Evolutionary conservation across 2,797 vertebrate species (phyloP).

Genomic region (Argya squamiceps): DNA sequence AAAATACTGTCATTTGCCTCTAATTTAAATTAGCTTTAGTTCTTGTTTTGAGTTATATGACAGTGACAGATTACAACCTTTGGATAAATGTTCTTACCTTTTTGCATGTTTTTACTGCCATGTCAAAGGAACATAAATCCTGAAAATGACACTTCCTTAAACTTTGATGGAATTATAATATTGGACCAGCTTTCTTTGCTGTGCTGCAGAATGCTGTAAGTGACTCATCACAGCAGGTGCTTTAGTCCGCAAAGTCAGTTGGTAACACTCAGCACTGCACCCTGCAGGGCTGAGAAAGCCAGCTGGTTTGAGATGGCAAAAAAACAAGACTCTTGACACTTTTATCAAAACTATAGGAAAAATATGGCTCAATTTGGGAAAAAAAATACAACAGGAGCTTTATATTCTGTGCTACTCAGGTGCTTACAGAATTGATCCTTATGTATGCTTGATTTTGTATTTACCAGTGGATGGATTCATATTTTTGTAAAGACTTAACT

Average conservation of each 20-base stretch:
- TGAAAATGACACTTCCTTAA: slow-evolving; percentile 2
- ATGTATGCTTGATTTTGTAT: neutral
- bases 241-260: neutral
- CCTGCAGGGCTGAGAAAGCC: neutral
- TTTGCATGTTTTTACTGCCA: neutral
- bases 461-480: neutral
- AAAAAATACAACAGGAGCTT: neutral
- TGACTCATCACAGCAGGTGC: slow-evolving; percentile 15
- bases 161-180: neutral
- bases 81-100: neutral
- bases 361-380: neutral
- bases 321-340: neutral
- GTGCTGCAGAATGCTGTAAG: neutral
- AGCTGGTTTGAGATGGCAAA: neutral
- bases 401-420: neutral
- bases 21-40: neutral
- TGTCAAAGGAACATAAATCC: neutral
- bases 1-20: neutral
- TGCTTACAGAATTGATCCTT: neutral
- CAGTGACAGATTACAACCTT: neutral
- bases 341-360: neutral
- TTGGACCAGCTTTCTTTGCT: neutral
- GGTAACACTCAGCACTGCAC: neutral
- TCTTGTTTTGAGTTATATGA: neutral
- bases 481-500: neutral